A percentile compares a stretch with the other conserved stretches of the same genome.
Conservation (phyloP, 2,888 invertebrate species). For the Ptilodon capucinus region DNA sequence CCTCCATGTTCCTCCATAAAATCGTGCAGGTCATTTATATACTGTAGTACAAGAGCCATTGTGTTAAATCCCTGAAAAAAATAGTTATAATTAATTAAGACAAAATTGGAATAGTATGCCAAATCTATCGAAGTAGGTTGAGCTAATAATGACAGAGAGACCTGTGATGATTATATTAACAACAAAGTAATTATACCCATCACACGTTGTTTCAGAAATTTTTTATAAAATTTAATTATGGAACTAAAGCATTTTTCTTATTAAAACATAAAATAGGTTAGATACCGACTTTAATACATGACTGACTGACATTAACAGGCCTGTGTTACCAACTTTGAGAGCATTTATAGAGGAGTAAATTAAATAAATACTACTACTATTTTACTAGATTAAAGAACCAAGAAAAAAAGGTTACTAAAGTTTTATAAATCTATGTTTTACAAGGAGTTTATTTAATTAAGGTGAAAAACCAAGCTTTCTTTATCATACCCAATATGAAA, state of each 20-base stretch:
- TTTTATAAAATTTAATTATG: conserved; percentile 6
- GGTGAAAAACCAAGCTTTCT: too few species aligned
- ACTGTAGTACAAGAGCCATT: conserved; percentile 92
- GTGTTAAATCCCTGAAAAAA: conserved; percentile 75
- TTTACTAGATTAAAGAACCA: too few species aligned
- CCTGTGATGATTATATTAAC: too few species aligned
- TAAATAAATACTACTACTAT: too few species aligned
- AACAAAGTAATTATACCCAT: conserved; percentile 8
- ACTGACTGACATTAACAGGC: conserved; percentile 15
- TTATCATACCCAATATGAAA: too few species aligned
- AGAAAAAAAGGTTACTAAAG: too few species aligned
- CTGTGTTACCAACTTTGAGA: too few species aligned
- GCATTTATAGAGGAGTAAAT: too few species aligned
- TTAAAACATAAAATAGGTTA: conserved; percentile 35
- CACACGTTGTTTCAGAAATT: conserved; percentile 16
- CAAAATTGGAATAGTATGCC: conserved; percentile 32
- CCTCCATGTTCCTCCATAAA: conserved; percentile 93
- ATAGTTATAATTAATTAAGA: conserved; percentile 34
- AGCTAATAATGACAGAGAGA: conserved; percentile 11
- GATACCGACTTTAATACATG: conserved; percentile 2
- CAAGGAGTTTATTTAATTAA: too few species aligned
- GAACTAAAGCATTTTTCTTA: not conserved
- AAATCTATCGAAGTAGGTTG: conserved; percentile 22
- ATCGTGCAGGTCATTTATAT: conserved; percentile 89
- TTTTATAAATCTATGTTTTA: too few species aligned